Evolutionary conservation across 2,113 vertebrate genomes (phyloP).

Genomic region (Oryzias woworae): DNA sequence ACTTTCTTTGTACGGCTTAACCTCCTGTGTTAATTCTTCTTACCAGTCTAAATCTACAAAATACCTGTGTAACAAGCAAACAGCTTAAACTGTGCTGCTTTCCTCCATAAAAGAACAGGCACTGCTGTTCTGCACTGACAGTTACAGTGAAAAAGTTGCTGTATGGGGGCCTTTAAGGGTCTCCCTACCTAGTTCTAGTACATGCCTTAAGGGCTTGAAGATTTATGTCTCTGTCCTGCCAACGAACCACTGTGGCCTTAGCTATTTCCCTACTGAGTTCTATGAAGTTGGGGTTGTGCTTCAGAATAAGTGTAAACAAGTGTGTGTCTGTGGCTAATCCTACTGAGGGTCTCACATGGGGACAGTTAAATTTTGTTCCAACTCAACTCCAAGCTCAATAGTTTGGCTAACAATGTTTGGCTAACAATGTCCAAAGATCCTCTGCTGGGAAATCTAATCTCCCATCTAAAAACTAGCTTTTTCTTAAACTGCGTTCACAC

Average conservation of each 20-base stretch:
- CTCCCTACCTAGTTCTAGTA: slow-evolving; percentile 48
- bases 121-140: slow-evolving; percentile 54
- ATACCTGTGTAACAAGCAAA: no score
- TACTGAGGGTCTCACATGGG: slow-evolving; percentile 15
- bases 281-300: slow-evolving; percentile 14
- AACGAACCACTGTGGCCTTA: slow-evolving; percentile 34
- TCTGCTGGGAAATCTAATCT: slow-evolving; percentile 23
- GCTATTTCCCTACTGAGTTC: slow-evolving; percentile 21
- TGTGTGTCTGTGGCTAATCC: slow-evolving; percentile 16
- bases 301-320: slow-evolving; percentile 24
- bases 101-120: no score
- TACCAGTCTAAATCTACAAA: background rate
- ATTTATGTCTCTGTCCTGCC: slow-evolving; percentile 70
- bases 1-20: background rate
- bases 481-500: no score
- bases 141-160: slow-evolving; percentile 63
- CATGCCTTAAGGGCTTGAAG: slow-evolving; percentile 63
- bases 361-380: slow-evolving; percentile 32
- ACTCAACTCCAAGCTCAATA: slow-evolving; percentile 14
- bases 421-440: slow-evolving; percentile 30
- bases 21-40: background rate
- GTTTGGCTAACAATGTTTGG: slow-evolving; percentile 31
- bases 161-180: slow-evolving; percentile 55
- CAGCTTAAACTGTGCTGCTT: no score
- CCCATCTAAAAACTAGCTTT: slow-evolving; percentile 4